These are phyloP conservation scores for Henricia sp. DNA, from an alignment of 53 echinoderm and acorn worm species.

Conservation along the genomic window DNA sequence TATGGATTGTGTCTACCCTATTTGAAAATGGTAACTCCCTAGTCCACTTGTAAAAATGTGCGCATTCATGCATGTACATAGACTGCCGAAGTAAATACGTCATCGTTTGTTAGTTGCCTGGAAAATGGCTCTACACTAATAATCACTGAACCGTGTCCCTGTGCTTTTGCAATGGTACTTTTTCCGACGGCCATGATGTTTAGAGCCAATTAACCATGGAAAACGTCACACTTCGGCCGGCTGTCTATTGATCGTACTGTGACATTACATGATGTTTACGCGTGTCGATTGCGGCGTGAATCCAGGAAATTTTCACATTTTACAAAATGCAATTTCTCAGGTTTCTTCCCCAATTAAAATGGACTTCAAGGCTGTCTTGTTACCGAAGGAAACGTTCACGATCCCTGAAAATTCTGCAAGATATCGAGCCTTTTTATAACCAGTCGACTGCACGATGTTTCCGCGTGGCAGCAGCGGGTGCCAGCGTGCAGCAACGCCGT, in stretches of 20 bases:
- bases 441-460: background rate
- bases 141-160: too few relatives aligned
- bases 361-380: background rate
- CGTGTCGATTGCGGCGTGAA: background rate
- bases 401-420: background rate
- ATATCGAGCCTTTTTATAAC: background rate
- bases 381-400: conserved; percentile 10
- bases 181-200: too few relatives aligned
- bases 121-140: too few relatives aligned
- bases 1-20: background rate
- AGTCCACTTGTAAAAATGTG: background rate
- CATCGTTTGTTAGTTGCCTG: too few relatives aligned
- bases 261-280: too few relatives aligned
- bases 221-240: too few relatives aligned
- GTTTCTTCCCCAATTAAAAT: background rate
- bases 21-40: background rate
- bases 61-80: background rate
- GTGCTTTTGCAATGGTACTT: too few relatives aligned
- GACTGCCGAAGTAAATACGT: too few relatives aligned
- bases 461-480: conserved; percentile 11
- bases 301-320: background rate
- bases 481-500: background rate
- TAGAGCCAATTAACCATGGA: too few relatives aligned
- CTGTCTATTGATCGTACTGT: too few relatives aligned
- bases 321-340: conserved; percentile 29